Conservation (phyloP, 2,113 vertebrate genomes). For the Oncorhynchus gorbuscha region DNA sequence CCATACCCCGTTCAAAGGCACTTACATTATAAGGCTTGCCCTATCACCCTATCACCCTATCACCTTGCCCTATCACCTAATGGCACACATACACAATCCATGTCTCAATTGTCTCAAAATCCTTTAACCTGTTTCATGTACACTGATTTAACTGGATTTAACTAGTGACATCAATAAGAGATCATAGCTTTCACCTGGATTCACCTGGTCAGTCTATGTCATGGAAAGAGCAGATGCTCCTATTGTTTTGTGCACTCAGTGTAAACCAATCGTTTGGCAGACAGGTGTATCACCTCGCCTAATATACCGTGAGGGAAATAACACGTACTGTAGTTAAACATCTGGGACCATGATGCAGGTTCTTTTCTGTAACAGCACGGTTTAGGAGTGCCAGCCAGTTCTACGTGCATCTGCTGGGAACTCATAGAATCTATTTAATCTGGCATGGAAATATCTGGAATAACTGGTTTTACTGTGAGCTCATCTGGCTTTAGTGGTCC, state of each 20-base stretch:
- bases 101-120: no score
- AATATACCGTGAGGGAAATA: background rate
- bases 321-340: background rate
- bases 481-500: constrained; percentile 30
- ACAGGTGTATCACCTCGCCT: background rate
- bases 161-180: no score
- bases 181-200: no score
- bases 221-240: no score
- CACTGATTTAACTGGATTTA: no score
- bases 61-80: no score
- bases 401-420: background rate
- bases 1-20: no score
- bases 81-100: no score
- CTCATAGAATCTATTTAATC: constrained; percentile 39
- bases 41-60: no score
- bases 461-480: constrained; percentile 36
- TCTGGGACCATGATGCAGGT: background rate
- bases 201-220: no score
- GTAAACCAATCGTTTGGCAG: background rate
- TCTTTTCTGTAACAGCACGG: background rate
- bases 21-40: no score
- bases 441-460: constrained; percentile 36
- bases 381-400: background rate
- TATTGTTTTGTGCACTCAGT: background rate
- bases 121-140: no score